Evolutionary conservation across 2,888 invertebrate species (phyloP).

Genomic region (Pristionchus japonicus): DNA sequence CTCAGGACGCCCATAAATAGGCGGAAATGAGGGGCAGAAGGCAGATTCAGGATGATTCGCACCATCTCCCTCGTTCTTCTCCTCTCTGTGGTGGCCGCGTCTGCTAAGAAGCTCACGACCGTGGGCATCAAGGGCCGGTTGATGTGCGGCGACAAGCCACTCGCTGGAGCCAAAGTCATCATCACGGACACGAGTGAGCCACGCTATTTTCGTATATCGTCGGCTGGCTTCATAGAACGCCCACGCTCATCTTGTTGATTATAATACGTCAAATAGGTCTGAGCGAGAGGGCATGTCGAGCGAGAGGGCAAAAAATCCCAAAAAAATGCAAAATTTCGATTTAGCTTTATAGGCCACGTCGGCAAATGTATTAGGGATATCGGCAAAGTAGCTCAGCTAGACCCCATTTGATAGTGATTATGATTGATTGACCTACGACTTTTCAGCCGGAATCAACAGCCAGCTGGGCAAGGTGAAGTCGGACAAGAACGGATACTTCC

Average conservation of each 20-base stretch:
- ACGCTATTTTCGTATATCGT: too few relatives aligned
- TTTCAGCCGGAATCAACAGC: neutral
- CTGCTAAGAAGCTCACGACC: neutral
- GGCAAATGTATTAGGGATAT: too few relatives aligned
- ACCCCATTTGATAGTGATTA: neutral
- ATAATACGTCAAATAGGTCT: too few relatives aligned
- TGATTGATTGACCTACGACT: neutral
- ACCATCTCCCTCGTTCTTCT: neutral
- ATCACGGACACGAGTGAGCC: neutral
- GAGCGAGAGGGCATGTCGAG: too few relatives aligned
- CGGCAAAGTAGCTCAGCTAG: too few relatives aligned
- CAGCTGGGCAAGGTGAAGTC: neutral
- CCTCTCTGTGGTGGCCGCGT: neutral
- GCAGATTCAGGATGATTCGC: neutral
- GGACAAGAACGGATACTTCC: conserved; percentile 9
- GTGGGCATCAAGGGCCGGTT: neutral
- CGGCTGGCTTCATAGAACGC: too few relatives aligned
- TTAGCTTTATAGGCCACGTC: too few relatives aligned
- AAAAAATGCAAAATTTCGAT: too few relatives aligned
- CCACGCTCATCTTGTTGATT: too few relatives aligned
- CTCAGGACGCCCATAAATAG: neutral
- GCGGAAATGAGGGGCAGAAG: neutral
- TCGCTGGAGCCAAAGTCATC: neutral
- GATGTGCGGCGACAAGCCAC: neutral
- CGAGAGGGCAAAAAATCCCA: too few relatives aligned